Evolutionary conservation across 2,888 invertebrate species (phyloP), one percentile per base, ranked within the genome.

Genomic region (Mythimna loreyi): DNA sequence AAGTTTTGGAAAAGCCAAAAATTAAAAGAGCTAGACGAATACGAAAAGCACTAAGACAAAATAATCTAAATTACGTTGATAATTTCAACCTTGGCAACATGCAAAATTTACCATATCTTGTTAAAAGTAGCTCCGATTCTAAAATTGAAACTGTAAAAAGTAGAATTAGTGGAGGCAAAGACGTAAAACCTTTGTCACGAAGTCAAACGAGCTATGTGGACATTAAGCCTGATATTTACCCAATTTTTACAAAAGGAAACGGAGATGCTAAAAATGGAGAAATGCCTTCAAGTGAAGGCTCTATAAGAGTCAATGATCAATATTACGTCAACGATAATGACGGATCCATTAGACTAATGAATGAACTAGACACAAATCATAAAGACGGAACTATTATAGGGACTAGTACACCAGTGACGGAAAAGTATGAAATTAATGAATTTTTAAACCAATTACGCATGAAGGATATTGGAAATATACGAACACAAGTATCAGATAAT

Each of bases 211-310:
- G 58, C 23, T 1, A 59, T 21, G 21, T 52, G 2, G 13, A 60
- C 16, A 16, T 60, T 13, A 56, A 60, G 1, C 76, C 76, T 36
- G 56, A 55, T 19, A 52, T 60, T n/a, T 56, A 63, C 28, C 68
- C 80, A 11, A 3, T 75, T 25, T 13, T 19, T 1, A 25, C 9
- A 28, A 16, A 21, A 50, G 40, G 33, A 36, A 5, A 28, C 1
- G 16, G 49, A 30, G 25, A 40, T 7, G 13, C 3, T 0, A 8
- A 45, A 8, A 61, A n/a, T 40, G 40, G 6, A 33, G 43, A 61
- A 43, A n/a, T 25, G 25, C 1, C 28, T 8, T 11, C 30, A 3
- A 9, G 23, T 36, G 28, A 58, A 21, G 13, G 11, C 9, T 21
- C 1, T 3, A 19, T 8, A 33, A n/a, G 7, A 55, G 21, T 33